Conservation (phyloP, 2,888 invertebrate genomes). For the Eristalinus sepulchralis region DNA sequence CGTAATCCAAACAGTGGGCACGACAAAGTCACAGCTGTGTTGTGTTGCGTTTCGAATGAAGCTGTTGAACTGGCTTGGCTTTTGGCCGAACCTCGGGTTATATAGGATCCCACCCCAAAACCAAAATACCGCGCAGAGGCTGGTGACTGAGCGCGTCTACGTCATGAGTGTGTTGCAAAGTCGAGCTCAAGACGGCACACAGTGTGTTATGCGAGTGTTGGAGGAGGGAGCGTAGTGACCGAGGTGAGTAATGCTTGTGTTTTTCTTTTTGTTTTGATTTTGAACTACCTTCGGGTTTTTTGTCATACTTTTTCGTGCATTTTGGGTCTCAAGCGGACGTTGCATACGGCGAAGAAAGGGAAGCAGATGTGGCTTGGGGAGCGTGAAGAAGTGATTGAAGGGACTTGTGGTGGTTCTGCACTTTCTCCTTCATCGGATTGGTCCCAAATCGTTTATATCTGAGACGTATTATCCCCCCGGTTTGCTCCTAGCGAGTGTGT, state of each 20-base stretch:
- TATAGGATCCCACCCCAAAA: slow-evolving; percentile 68
- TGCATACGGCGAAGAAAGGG: slow-evolving; percentile 21
- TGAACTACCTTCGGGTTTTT: slow-evolving; percentile 70
- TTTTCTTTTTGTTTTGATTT: slow-evolving; percentile 29
- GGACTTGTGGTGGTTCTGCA: slow-evolving; percentile 30
- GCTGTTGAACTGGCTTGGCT: slow-evolving; percentile 67
- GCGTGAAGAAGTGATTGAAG: slow-evolving; percentile 42
- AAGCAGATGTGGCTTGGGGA: slow-evolving; percentile 27
- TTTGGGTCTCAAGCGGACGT: slow-evolving; percentile 28
- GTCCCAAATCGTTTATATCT: slow-evolving; percentile 51
- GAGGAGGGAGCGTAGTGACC: slow-evolving; percentile 34
- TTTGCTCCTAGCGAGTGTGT: background rate
- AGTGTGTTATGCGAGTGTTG: slow-evolving; percentile 47
- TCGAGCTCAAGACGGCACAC: slow-evolving; percentile 24
- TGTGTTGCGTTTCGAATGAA: slow-evolving; percentile 64
- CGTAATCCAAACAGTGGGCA: slow-evolving; percentile 48
- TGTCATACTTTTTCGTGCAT: slow-evolving; percentile 36
- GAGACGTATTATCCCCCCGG: background rate
- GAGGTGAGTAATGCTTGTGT: slow-evolving; percentile 45
- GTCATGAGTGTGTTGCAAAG: slow-evolving; percentile 59
- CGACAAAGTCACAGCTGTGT: slow-evolving; percentile 1
- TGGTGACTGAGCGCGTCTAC: slow-evolving; percentile 39
- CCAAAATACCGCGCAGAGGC: slow-evolving; percentile 44
- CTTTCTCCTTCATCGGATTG: slow-evolving; percentile 65
- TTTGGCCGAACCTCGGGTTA: slow-evolving; percentile 60